Conservation (phyloP, 2,888 invertebrate genomes). For the Lochmaea crataegi region DNA sequence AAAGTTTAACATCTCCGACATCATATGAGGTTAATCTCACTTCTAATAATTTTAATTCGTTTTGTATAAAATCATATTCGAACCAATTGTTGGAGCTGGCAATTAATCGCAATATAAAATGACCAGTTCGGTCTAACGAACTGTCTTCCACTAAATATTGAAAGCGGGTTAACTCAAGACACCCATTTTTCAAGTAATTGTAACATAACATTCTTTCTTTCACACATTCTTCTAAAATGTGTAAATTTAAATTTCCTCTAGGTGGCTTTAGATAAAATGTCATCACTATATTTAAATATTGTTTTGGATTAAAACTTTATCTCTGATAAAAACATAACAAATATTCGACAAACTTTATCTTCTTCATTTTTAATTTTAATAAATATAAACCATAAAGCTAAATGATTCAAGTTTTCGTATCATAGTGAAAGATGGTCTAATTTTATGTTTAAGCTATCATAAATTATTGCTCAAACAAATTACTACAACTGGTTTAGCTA, state of each 20-base stretch:
- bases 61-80: slow-evolving; percentile 57
- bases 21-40: slow-evolving; percentile 45
- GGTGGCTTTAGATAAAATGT: slow-evolving; percentile 70
- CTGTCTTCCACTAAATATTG: slow-evolving; percentile 72
- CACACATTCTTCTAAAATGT: slow-evolving; percentile 69
- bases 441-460: no score
- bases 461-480: no score
- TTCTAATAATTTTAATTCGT: slow-evolving; percentile 43
- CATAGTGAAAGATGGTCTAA: no score
- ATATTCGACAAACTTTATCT: no score
- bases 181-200: slow-evolving; percentile 57
- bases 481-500: no score
- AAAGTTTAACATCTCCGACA: slow-evolving; percentile 33
- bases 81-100: slow-evolving; percentile 61
- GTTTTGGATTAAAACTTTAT: no score
- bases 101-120: slow-evolving; percentile 69
- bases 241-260: slow-evolving; percentile 68
- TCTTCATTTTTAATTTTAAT: no score
- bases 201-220: slow-evolving; percentile 68
- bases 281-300: slow-evolving; percentile 37
- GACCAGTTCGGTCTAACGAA: slow-evolving; percentile 70
- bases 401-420: no score
- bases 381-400: no score
- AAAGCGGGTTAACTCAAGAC: slow-evolving; percentile 58
- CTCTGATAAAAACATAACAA: no score